Evolutionary conservation across 2,113 vertebrate species (phyloP), one percentile per base, ranked within the genome.

Genomic region (Fukomys damarensis): DNA sequence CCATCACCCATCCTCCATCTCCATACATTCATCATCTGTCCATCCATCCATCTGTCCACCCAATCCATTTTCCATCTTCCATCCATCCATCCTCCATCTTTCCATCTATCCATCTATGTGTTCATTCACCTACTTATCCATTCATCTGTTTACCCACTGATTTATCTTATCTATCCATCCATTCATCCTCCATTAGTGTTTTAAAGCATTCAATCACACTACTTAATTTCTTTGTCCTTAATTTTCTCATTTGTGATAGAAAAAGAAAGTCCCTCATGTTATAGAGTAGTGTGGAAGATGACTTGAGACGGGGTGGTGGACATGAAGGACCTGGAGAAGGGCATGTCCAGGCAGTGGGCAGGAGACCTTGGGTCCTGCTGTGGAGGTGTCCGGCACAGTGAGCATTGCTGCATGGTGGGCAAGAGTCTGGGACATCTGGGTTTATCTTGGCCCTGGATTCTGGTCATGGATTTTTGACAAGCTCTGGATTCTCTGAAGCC

Each of bases 351-450:
- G n/a, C 68, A 0, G 54, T 0, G 11, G 28, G 43, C 0, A 3
- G n/a, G 35, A 20, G 24, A 19, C 32, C 54, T 11, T 24, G 63
- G 30, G 38, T 6, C 4, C 17, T 30, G 5, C 11, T 49, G 5
- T 32, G 59, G 13, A 30, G 74, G 28, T 0, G 0, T n/a, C 7
- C 7, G 0, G n/a, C 3, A 5, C 4, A 5, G 26, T 0, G 0
- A 46, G 22, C 2, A 3, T 4, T 46, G 70, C 11, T 8, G 20
- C 7, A 0, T 20, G 35, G 54, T 24, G 2, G 24, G 9, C 4
- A 41, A 59, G 56, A 49, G n/a, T n/a, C 46, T 0, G 87, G 43
- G 24, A 0, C 26, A 24, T 16, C 43, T 11, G 46, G n/a, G 11
- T 10, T 65, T 66, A 26, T 9, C 86, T 1, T 35, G 22, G 35